phyloP scores from a whole-genome alignment of 2,113 vertebrate genomes.

The Neodon shergylaensis region DNA sequence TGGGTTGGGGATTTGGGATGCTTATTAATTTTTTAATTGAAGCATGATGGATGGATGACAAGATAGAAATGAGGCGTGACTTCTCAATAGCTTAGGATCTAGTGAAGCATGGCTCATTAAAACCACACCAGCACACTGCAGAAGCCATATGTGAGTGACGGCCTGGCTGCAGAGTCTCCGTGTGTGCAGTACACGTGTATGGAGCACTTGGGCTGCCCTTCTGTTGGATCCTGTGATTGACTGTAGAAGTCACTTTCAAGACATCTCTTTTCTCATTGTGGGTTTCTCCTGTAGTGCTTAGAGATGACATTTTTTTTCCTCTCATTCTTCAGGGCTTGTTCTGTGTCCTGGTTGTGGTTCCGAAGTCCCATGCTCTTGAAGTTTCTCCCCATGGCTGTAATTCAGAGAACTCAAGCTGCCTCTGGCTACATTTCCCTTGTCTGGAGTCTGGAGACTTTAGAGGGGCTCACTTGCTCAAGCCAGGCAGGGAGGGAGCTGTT shows the following conservation, averaged over 20 bases:
- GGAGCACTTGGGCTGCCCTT: not conserved
- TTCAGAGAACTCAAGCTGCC: not conserved
- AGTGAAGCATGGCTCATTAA: conserved; percentile 31
- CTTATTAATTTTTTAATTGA: conserved; percentile 63
- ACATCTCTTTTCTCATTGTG: not conserved
- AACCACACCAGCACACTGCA: not conserved
- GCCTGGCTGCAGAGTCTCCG: not conserved
- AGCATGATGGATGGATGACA: conserved; percentile 33
- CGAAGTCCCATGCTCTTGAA: not conserved
- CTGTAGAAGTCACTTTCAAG: not conserved
- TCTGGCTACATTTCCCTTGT: not conserved
- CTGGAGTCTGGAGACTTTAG: not conserved
- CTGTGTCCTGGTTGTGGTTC: not conserved
- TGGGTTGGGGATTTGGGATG: not conserved
- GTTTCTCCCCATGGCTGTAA: not conserved
- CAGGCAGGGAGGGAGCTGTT: not conserved
- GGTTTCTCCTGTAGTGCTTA: not conserved
- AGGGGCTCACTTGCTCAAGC: not conserved
- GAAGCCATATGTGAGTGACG: not conserved
- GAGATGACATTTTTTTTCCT: not conserved
- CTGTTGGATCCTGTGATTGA: not conserved
- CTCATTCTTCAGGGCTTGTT: not conserved
- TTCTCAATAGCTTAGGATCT: conserved; percentile 26
- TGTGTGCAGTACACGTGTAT: rapidly evolving
- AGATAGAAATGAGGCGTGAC: conserved; percentile 43